Evolutionary conservation across 2,113 vertebrate species (phyloP).

Genomic region (Lanius collurio): DNA sequence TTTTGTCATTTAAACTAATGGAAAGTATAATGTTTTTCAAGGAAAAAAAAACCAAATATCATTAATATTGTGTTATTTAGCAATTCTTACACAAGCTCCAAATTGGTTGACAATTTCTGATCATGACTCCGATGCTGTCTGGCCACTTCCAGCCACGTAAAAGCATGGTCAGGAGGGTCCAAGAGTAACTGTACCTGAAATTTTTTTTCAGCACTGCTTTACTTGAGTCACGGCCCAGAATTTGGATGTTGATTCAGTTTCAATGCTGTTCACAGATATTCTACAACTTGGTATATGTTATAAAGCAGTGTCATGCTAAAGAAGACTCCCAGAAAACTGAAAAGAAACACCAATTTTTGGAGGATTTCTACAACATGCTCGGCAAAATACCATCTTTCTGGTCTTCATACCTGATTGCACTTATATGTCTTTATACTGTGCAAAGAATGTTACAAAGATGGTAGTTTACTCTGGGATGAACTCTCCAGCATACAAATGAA

Average conservation of each 20-base stretch:
- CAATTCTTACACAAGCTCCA: background rate
- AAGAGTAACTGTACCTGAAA: background rate
- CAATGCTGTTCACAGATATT: background rate
- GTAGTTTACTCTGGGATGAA: background rate
- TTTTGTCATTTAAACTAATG: background rate
- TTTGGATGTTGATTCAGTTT: background rate
- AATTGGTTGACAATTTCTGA: background rate
- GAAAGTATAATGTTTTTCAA: background rate
- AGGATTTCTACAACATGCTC: background rate
- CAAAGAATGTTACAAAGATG: background rate
- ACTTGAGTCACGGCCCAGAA: background rate
- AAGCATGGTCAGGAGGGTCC: background rate
- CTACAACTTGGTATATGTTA: background rate
- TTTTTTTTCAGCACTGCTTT: background rate
- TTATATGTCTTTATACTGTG: background rate
- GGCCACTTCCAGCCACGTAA: background rate
- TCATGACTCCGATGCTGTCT: background rate
- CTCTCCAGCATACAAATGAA: constrained; percentile 1
- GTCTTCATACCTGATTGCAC: background rate
- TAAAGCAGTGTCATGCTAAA: background rate
- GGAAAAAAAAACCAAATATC: background rate
- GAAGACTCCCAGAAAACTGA: background rate
- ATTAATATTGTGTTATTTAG: background rate
- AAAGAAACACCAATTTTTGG: background rate
- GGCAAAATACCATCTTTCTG: background rate